phyloP scores from a whole-genome alignment of 2,113 vertebrate genomes.

The Dasypus novemcinctus region DNA sequence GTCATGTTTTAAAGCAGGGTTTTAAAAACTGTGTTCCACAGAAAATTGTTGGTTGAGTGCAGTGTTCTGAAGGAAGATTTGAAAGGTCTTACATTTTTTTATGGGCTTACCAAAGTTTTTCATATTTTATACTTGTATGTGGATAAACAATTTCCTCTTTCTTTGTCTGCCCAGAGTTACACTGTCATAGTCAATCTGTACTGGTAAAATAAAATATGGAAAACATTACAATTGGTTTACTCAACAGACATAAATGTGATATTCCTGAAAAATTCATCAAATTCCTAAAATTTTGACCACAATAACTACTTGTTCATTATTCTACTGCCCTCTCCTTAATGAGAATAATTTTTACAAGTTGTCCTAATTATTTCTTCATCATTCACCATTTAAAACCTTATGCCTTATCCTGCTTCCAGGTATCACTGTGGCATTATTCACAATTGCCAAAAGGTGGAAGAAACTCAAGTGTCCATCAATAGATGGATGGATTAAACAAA shows the following conservation, averaged over 20 bases:
- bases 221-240: neutral
- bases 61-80: neutral
- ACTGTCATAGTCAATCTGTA: neutral
- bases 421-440: too few relatives aligned
- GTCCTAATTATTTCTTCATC: neutral
- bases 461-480: too few relatives aligned
- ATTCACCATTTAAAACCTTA: slow-evolving; percentile 13
- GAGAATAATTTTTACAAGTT: neutral
- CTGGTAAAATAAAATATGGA: neutral
- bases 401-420: neutral
- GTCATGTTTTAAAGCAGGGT: neutral
- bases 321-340: neutral
- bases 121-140: neutral
- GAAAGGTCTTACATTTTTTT: neutral
- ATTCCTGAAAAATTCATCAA: neutral
- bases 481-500: too few relatives aligned
- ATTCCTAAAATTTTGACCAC: neutral
- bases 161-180: neutral
- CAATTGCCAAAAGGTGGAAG: too few relatives aligned
- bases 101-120: neutral
- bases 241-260: neutral
- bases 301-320: neutral
- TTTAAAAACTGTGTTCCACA: neutral
- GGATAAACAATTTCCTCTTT: neutral
- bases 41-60: neutral